These are phyloP conservation scores for Tympanoctomys barrerae DNA, from an alignment of 2,797 vertebrate species.

Conservation along the genomic window DNA sequence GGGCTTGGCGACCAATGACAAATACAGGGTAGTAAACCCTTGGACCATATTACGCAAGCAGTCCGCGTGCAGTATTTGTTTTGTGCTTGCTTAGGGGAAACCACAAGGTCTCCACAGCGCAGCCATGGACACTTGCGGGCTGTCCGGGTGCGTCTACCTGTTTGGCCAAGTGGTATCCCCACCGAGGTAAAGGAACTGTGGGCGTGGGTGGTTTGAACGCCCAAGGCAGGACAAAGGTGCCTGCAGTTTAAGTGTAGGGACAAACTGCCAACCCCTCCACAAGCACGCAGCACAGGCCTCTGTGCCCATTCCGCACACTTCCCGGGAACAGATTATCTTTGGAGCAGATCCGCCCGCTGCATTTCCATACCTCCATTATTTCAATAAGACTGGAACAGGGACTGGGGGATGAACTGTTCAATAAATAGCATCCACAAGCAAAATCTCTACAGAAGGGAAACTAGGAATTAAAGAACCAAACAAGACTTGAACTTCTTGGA, in stretches of 20 bases:
- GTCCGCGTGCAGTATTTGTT: background rate
- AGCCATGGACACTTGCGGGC: background rate
- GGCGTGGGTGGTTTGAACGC: background rate
- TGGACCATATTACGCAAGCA: background rate
- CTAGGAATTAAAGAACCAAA: background rate
- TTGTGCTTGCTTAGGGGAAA: conserved; percentile 33
- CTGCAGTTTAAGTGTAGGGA: background rate
- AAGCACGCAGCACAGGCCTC: background rate
- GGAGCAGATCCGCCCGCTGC: too few relatives aligned
- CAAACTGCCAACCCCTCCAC: background rate
- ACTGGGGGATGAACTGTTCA: background rate
- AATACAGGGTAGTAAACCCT: conserved; percentile 1
- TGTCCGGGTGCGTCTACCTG: too few relatives aligned
- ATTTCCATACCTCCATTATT: background rate
- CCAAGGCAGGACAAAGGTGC: background rate
- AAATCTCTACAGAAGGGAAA: background rate
- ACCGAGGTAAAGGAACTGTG: background rate
- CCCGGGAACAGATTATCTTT: background rate
- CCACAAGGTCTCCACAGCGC: background rate
- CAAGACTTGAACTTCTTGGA: background rate
- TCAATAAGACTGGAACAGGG: background rate
- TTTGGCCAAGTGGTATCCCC: background rate
- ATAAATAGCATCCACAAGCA: background rate
- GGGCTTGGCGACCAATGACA: conserved; percentile 45
- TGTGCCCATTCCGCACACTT: background rate